Evolutionary conservation across 2,113 vertebrate species (phyloP), one percentile per base, ranked within the genome.

Genomic region (Dendrocopos noguchii): DNA sequence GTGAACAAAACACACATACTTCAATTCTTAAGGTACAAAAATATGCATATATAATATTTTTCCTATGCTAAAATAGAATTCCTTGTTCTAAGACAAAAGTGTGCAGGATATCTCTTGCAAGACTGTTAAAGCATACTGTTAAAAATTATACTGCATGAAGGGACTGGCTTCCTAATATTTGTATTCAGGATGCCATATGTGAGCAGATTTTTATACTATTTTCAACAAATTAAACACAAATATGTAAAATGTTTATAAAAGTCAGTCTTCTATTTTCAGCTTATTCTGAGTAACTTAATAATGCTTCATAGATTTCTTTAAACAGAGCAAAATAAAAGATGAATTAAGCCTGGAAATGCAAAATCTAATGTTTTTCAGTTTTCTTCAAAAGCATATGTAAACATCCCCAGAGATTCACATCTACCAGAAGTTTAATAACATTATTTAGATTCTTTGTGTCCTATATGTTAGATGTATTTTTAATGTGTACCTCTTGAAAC

Each of bases 161-260:
- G 93, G 91, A 93, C 70, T 81, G 53, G 87, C 92, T 97, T 97
- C 95, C 96, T 97, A 98, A 97, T 98, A 97, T 98, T 98, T 97
- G 97, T 96, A 96, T 96, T 96, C 3, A 61, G 91, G 87, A 97
- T 97, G 97, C 97, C 97, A 98, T 98, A 96, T 97, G 91, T 93
- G 96, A 97, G 96, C 97, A 97, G 97, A 97, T 97, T 98, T 42
- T 97, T 97, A 95, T 94, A 85, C 88, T 97, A 95, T 95, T 97
- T 98, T 97, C 96, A 97, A 97, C 96, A 97, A 98, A 98, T 97
- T 97, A 97, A 97, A 97, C 88, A 95, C 94, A 97, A 97, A 97
- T 96, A 97, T 97, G 90, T 96, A 97, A 97, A 96, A 94, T 97
- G 97, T 98, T 98, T 97, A 95, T 97, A 92, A 97, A 97, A 96